Evolutionary conservation across 1,140 invertebrate species (phyloP), one percentile per base, ranked within the genome.

Genomic region (Drosophila arawakana): DNA sequence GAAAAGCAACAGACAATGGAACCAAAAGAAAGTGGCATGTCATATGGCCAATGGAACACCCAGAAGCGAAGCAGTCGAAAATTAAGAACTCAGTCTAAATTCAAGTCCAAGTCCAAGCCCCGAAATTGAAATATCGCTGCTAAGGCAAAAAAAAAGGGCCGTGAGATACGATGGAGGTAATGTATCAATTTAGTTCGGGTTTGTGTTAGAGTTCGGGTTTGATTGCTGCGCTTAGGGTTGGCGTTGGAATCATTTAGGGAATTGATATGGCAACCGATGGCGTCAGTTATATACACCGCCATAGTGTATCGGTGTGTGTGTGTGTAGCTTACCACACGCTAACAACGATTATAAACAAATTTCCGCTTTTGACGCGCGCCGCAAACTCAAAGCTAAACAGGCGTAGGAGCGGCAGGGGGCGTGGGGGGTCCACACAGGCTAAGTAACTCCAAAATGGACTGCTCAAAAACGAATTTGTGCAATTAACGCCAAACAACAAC

Each of bases 261-360:
- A 88, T 88, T 88, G 84, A 89, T 88, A 81, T 86, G 68, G 78
- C 72, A 68, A 75, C 76, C 70, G 76, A 78, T 74, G 55, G 54
- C 52, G 49, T 49, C 44, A 41, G 46, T 55, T 55, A 55, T 55
- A n/a, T 79, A 78, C 74, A 78, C 74, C 52, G 60, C 35, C 62
- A 41, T 66, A 30, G 25, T 30, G 25, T 30, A 2, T 30, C 15
- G 25, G 25, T 30, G 25, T 30, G 25, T 30, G 25, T 30, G 25
- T 30, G 25, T 30, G 55, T 11, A 4, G 35, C 52, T 34, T 57
- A 85, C 80, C 83, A 66, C 83, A 89, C 80, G 77, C 85, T 73
- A 86, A 54, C 78, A 57, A 63, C 85, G 85, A 90, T 90, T 90
- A 90, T 90, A 90, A 90, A 90, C 82, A 90, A 90, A 90, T 90